Base-by-base conservation (phyloP, 2,113 vertebrate genomes). In the Microtus richardsoni region DNA sequence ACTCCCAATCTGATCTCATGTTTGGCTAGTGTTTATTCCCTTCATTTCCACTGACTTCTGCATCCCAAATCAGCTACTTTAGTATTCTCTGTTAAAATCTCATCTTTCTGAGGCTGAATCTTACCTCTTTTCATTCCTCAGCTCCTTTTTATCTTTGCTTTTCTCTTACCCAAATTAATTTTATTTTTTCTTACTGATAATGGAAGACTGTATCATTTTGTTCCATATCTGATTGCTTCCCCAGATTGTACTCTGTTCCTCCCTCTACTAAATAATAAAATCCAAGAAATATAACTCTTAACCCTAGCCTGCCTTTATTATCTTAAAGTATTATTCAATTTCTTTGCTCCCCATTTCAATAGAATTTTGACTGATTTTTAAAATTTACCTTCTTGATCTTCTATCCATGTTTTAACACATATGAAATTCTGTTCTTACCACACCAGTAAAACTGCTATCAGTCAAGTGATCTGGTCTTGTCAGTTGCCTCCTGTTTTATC, bases 291-390 rank as follows among this genome's bases (percentile, higher is more conserved):
- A 74, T 10, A 89, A 80, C 14, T 7, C 1, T 58, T 87, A 66
- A 47, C 16, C 41, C 26, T 78, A 28, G 26, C 36, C 80, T 66
- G 82, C 17, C 14, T 49, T 39, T 89, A 9, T 19, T 88, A 8
- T 93, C 49, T 89, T 70, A 33, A 11, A 86, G 19, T 30, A 58
- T n/a, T 75, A 19, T 89, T 79, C 24, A 52, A 4, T 91, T 70
- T 88, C 73, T 91, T n/a, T 85, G 19, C 11, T 77, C 36, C 26
- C 2, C 39, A 77, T 64, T 36, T 92, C 41, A 86, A 24, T 52
- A 89, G 85, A 95, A 75, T 90, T 87, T 78, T 88, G 66, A 33
- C 62, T 83, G 44, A 78, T 87, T 94, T 39, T 88, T 93, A 68
- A 21, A 58, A 54, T 86, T 75, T 36, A 5, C 28, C 6, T 44